These are phyloP conservation scores for Diceros bicornis DNA, from an alignment of 2,797 vertebrate species.

Conservation along the genomic window DNA sequence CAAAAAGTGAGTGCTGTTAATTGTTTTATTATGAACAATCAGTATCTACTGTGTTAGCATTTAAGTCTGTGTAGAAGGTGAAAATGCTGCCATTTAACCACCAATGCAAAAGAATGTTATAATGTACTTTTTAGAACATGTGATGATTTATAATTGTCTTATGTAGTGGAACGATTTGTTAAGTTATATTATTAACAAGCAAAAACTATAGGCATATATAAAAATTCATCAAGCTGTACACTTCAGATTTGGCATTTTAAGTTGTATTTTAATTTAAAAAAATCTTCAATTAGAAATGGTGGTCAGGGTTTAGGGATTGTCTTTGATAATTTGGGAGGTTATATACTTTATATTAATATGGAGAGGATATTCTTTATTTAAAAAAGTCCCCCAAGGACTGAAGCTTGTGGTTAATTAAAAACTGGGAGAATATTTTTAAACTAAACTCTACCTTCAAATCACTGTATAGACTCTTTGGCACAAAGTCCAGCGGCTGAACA, in stretches of 20 bases:
- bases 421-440: conserved; percentile 77
- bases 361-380: conserved; percentile 62
- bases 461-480: conserved; percentile 49
- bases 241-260: conserved; percentile 31
- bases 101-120: conserved; percentile 19
- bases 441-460: conserved; percentile 63
- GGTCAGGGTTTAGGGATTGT: conserved; percentile 32
- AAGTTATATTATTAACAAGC: conserved; percentile 8
- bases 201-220: conserved; percentile 39
- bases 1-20: neutral
- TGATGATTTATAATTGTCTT: neutral
- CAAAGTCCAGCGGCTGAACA: conserved; percentile 75
- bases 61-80: neutral
- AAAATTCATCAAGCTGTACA: neutral
- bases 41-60: neutral
- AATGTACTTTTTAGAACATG: neutral
- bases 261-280: conserved; percentile 31
- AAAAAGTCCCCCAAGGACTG: conserved; percentile 51
- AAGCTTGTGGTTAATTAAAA: conserved; percentile 80
- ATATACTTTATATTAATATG: conserved; percentile 49
- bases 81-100: neutral
- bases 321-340: conserved; percentile 63
- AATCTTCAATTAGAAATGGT: neutral
- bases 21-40: neutral
- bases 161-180: neutral